These are phyloP conservation scores for Lethrus apterus DNA, from an alignment of 1,140 invertebrate genomes.

Conservation along the genomic window DNA sequence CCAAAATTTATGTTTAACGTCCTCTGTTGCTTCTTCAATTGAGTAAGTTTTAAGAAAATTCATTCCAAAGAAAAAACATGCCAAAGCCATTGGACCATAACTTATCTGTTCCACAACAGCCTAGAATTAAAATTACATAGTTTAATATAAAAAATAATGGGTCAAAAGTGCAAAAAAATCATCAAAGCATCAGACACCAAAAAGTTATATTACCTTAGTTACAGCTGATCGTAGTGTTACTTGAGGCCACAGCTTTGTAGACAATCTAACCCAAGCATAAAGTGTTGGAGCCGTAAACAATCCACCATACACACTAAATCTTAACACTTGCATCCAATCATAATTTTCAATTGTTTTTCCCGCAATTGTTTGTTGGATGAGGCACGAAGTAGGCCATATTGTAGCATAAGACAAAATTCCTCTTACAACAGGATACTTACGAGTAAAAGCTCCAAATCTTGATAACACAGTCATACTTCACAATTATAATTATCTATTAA, in stretches of 20 bases:
- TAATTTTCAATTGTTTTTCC: constrained; percentile 50
- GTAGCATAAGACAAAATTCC: constrained; percentile 67
- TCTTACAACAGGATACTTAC: constrained; percentile 47
- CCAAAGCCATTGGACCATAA: constrained; percentile 72
- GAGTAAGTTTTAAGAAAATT: constrained; percentile 67
- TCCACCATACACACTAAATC: constrained; percentile 62
- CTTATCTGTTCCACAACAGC: constrained; percentile 73
- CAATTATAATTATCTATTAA: no score
- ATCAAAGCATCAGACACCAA: neutral
- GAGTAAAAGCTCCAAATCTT: constrained; percentile 33
- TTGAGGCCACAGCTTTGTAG: constrained; percentile 56
- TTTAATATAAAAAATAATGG: constrained; percentile 4
- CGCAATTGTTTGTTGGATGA: constrained; percentile 45
- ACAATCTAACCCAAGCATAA: constrained; percentile 60
- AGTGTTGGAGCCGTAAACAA: constrained; percentile 65
- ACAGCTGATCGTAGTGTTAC: constrained; percentile 55
- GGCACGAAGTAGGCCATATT: constrained; percentile 45
- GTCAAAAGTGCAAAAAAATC: neutral
- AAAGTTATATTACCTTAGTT: constrained; percentile 48
- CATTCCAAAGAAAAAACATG: constrained; percentile 75
- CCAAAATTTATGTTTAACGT: constrained; percentile 68
- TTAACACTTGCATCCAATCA: constrained; percentile 49
- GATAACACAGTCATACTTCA: constrained; percentile 10
- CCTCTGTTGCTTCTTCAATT: constrained; percentile 54
- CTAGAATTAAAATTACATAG: constrained; percentile 43